Conservation (phyloP, 2,888 invertebrate species). For the Aricia artaxerxes region DNA sequence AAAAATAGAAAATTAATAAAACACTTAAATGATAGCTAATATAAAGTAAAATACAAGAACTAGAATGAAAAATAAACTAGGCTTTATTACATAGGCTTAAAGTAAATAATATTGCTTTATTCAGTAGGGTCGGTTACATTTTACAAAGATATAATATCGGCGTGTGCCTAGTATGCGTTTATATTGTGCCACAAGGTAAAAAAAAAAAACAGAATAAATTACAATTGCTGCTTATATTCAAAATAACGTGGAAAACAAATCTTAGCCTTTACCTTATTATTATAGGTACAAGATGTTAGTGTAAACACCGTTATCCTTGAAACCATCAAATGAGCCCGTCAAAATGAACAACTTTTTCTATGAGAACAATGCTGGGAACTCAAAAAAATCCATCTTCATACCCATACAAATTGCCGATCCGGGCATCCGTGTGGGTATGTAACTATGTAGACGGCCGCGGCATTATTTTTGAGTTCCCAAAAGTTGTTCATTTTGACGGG, state of each 20-base stretch:
- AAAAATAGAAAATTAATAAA: conserved; percentile 13
- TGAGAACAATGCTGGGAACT: too few species aligned
- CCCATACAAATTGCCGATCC: too few species aligned
- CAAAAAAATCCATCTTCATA: too few species aligned
- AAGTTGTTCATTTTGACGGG: too few species aligned
- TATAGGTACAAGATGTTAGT: too few species aligned
- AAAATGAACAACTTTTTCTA: too few species aligned
- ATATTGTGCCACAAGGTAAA: neutral
- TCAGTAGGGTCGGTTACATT: conserved; percentile 9
- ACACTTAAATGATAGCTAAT: neutral
- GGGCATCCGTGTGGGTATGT: too few species aligned
- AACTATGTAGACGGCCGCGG: too few species aligned
- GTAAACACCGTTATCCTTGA: too few species aligned
- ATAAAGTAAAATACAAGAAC: conserved; percentile 22
- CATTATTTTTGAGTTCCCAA: too few species aligned
- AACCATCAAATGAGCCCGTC: too few species aligned
- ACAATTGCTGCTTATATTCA: neutral
- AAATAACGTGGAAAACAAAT: neutral
- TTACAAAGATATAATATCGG: neutral
- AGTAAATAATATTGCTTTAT: conserved; percentile 29
- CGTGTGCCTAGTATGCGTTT: conserved; percentile 9
- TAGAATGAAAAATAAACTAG: conserved; percentile 15
- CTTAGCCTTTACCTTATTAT: neutral
- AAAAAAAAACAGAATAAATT: neutral
- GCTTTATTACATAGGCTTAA: conserved; percentile 25